These are phyloP conservation scores for Falco concolor DNA, from an alignment of 2,797 vertebrate species.

Conservation along the genomic window DNA sequence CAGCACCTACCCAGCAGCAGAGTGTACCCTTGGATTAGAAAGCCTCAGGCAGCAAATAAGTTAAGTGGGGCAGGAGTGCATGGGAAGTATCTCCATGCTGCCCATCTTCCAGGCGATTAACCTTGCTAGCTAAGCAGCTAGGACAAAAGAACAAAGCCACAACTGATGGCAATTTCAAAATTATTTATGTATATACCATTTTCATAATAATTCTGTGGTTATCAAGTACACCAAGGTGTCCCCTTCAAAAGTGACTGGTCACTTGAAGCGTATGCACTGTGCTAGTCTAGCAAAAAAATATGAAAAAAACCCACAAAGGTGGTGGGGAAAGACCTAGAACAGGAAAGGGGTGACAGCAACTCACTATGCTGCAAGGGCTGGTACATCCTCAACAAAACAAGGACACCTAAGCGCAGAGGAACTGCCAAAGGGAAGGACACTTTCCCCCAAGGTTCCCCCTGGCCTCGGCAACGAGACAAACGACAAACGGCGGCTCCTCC, in stretches of 20 bases:
- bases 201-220: neutral
- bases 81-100: neutral
- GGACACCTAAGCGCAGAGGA: neutral
- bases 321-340: rapidly evolving
- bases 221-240: neutral
- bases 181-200: neutral
- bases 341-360: neutral
- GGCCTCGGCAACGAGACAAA: neutral
- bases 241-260: neutral
- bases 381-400: neutral
- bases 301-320: too few species aligned
- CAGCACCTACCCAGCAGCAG: neutral
- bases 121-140: neutral
- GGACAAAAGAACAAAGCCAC: neutral
- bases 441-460: neutral
- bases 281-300: neutral
- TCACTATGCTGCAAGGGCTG: neutral
- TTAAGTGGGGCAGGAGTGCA: neutral
- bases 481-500: neutral
- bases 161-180: neutral
- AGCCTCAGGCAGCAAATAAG: neutral
- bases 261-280: rapidly evolving
- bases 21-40: neutral
- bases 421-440: neutral
- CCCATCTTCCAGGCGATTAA: neutral